Percentiles rank a stretch among this genome's conserved stretches.
Conservation (phyloP, 2,113 vertebrate genomes). For the Dascyllus trimaculatus region DNA sequence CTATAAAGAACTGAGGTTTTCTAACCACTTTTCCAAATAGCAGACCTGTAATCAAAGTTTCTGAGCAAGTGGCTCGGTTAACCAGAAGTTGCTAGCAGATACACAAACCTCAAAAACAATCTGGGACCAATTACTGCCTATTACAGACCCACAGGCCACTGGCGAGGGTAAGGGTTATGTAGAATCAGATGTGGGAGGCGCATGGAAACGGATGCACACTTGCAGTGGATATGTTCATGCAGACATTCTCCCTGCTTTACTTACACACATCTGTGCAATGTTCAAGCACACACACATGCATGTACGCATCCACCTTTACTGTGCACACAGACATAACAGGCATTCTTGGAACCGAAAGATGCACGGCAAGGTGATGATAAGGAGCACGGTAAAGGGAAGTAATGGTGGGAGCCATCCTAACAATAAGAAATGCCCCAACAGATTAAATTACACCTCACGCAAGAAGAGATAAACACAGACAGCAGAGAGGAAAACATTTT, state of each 20-base stretch:
- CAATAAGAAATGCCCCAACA: conserved; percentile 30
- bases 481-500: conserved; percentile 38
- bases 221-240: conserved; percentile 14
- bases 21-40: conserved; percentile 72
- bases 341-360: conserved; percentile 22
- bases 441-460: conserved; percentile 41
- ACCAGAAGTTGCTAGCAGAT: conserved; percentile 71
- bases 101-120: conserved; percentile 79
- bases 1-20: conserved; percentile 76
- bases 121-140: conserved; percentile 83
- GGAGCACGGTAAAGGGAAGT: conserved; percentile 25
- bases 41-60: conserved; percentile 78
- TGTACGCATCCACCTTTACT: not conserved
- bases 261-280: not conserved
- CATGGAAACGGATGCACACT: conserved; percentile 55
- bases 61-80: conserved; percentile 82
- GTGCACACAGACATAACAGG: conserved; percentile 64
- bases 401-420: conserved; percentile 17
- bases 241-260: not conserved
- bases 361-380: conserved; percentile 35
- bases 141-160: conserved; percentile 78
- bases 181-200: conserved; percentile 66
- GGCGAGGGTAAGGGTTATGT: conserved; percentile 64
- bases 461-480: conserved; percentile 32
- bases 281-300: not conserved